A percentile compares a stretch with the other conserved stretches of the same genome.
Conservation (phyloP, 2,113 vertebrate species). For the Rhabdomys dilectus region DNA sequence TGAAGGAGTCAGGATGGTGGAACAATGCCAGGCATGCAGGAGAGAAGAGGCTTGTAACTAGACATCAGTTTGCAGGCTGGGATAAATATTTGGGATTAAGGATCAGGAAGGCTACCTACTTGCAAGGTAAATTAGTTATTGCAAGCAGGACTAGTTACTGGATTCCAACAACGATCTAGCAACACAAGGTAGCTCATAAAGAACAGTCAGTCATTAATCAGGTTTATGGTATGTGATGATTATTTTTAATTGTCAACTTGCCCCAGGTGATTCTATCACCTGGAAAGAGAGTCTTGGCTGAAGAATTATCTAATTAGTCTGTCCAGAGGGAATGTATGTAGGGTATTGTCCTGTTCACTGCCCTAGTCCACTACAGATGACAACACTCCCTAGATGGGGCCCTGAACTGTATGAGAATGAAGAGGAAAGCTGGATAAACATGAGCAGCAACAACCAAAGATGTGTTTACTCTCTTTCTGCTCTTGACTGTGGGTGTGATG, state of each 20-base stretch:
- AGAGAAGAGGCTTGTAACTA: neutral
- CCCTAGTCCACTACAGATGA: neutral
- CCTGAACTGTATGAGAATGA: neutral
- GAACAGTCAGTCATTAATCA: neutral
- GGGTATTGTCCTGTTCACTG: neutral
- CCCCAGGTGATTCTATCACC: neutral
- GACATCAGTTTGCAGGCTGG: neutral
- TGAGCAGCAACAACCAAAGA: too few species aligned
- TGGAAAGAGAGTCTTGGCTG: neutral
- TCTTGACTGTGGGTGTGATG: neutral
- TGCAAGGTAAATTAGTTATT: neutral
- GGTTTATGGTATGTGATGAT: neutral
- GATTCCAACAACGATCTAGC: neutral
- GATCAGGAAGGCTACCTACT: neutral
- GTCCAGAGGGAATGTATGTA: too few species aligned
- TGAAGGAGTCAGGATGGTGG: neutral
- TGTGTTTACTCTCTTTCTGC: too few species aligned
- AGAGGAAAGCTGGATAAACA: neutral
- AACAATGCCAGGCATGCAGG: neutral
- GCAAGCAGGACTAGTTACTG: neutral
- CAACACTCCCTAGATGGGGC: too few species aligned
- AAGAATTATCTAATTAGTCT: neutral
- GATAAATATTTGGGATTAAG: neutral
- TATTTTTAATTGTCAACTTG: neutral
- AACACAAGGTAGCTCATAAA: neutral